Evolutionary conservation across 2,113 vertebrate species (phyloP), one percentile per base, ranked within the genome.

Genomic region (Catagonus wagneri): DNA sequence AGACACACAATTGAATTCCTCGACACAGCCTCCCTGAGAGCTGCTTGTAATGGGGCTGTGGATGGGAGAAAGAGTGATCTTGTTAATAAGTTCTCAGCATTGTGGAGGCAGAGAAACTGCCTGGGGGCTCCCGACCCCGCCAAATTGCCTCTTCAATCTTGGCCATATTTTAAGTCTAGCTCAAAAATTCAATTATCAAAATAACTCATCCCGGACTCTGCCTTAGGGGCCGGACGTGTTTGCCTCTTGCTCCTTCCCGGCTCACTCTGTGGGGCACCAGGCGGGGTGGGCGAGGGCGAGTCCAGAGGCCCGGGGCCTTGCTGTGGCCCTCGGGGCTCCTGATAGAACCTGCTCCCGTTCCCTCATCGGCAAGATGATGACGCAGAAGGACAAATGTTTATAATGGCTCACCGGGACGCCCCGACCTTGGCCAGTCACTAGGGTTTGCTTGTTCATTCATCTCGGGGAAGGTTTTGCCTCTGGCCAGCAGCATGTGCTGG

Each of bases 71-170:
- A 97, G 97, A 97, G 63, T 89, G 95, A 97, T 97, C 93, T 97
- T 71, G 91, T 80, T 96, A 97, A 95, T 98, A 95, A 96, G 86
- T 78, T 74, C 90, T 89, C 34, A 0, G 44, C 78, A 4, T 54
- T 2, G 63, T 71, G 58, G 72, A 65, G 86, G 86, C 96, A 8
- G 61, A 87, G 92, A 88, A 85, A 79, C 50, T 92, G 97, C 96
- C 96, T 75, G 44, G 78, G 83, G 96, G 93, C 93, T 84, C 74
- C 92, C 0, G 1, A 83, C 63, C 84, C 96, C 94, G 92, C 96
- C 96, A 95, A 89, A 96, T 91, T 86, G 92, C 96, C 95, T 93
- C 89, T 95, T 96, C 95, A 92, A 93, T 97, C 97, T 89, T 96
- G 86, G 95, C 96, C 9, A 6, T 96, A 92, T 96, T 97, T 97